Evolutionary conservation across 2,888 invertebrate genomes (phyloP), one percentile per base, ranked within the genome.

Genomic region (Athalia rosae): DNA sequence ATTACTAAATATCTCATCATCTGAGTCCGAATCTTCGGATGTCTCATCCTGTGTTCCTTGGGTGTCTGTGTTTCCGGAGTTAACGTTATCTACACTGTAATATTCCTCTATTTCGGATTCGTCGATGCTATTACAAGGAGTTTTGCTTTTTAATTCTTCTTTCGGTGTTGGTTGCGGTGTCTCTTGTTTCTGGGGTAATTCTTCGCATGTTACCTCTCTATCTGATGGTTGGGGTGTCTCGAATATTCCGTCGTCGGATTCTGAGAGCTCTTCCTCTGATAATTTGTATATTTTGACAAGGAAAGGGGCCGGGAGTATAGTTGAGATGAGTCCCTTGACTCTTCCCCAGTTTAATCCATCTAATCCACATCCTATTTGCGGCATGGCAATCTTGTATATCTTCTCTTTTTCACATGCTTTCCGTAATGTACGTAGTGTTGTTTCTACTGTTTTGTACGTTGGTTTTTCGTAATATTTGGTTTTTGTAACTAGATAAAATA

Each of bases 351-450:
- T 90, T 4, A 94, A 89, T 15, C 91, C 88, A 87, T 94, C 94
- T 59, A 94, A 90, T 48, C 94, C 94, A 84, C 94, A 94, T 2
- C 94, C 94, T 80, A 94, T 92, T 77, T 90, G 88, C 0, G 94
- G 94, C 85, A 94, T 93, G 2, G 93, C 93, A 77, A 94, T 81
- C 63, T 63, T 63, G 5, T 63, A 45, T n/a, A n/a, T n/a, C n/a
- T n/a, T n/a, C n/a, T n/a, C n/a, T n/a, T n/a, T n/a, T n/a, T n/a
- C n/a, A n/a, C n/a, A n/a, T n/a, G n/a, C n/a, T n/a, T n/a, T n/a
- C n/a, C n/a, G n/a, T n/a, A n/a, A n/a, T n/a, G n/a, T n/a, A n/a
- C n/a, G n/a, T n/a, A n/a, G n/a, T n/a, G n/a, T n/a, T n/a, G n/a
- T n/a, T n/a, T n/a, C n/a, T n/a, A n/a, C n/a, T n/a, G n/a, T n/a